Evolutionary conservation across 2,113 vertebrate genomes (phyloP), one percentile per base, ranked within the genome.

Genomic region (Cebus imitator): DNA sequence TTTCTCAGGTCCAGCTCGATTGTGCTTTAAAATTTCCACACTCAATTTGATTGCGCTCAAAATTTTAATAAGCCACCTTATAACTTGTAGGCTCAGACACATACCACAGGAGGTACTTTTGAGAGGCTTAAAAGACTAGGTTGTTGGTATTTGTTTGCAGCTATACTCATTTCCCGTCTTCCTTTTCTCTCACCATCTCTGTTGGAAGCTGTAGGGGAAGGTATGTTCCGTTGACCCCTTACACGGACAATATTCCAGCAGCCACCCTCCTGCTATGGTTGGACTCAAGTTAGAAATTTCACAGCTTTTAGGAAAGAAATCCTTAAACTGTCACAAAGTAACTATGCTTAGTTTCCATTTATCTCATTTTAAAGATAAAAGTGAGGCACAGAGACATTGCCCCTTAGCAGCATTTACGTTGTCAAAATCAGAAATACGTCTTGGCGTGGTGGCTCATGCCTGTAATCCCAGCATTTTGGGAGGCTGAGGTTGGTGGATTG

Each of bases 41-140:
- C 61, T 97, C 85, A 93, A 92, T 98, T 98, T 92, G 94, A 97
- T 97, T 96, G 94, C 89, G 78, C 73, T 95, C 90, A 94, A 90
- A 84, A 96, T 97, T 32, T 87, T 92, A 68, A 66, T 2, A 6
- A 96, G 79, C 88, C 81, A 92, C 85, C 97, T 94, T 91, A 55
- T 97, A 94, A 88, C 90, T 91, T 97, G 66, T 82, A 75, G 84
- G 86, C 92, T 80, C 85, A 89, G 85, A 87, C 43, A 76, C 55
- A 58, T 64, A 50, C 37, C 88, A 72, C 43, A 57, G 61, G 61
- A 80, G 23, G 35, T 87, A 13, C 48, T 91, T 75, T 66, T 23
- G 61, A 37, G 52, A 85, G 52, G 9, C 52, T 87, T 52, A 2
- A 27, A 91, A 64, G 40, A 55, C 83, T 61, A 45, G 58, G 30